Percentiles rank a stretch among this genome's conserved stretches.
These are phyloP conservation scores for Leptogaster cylindrica DNA, from an alignment of 2,888 invertebrate species.

Conservation along the genomic window DNA sequence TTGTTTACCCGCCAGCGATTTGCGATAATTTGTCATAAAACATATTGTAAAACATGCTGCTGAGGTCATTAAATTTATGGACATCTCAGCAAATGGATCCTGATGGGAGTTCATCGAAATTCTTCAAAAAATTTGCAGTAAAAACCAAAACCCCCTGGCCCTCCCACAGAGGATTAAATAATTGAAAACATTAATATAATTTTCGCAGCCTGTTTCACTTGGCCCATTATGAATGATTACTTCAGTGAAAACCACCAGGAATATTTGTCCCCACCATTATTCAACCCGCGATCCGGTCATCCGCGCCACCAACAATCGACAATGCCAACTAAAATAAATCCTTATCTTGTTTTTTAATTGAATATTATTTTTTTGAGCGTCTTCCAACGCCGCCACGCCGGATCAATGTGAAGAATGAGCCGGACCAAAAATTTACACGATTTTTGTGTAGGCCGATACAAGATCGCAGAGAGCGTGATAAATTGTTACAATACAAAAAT, in stretches of 20 bases:
- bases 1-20: slow-evolving; percentile 33
- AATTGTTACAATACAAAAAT: slow-evolving; percentile 5
- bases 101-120: too few species aligned
- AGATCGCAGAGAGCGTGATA: slow-evolving; percentile 35
- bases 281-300: slow-evolving; percentile 20
- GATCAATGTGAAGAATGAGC: background rate
- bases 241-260: slow-evolving; percentile 21
- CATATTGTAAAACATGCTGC: slow-evolving; percentile 29
- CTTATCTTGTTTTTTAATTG: background rate
- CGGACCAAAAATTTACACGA: slow-evolving; percentile 2
- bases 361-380: background rate
- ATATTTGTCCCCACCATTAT: slow-evolving; percentile 37
- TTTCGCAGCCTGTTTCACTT: slow-evolving; percentile 41
- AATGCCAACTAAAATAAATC: slow-evolving; percentile 25
- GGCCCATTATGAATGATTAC: slow-evolving; percentile 42
- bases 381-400: background rate
- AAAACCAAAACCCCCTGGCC: too few species aligned
- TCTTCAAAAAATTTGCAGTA: too few species aligned
- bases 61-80: slow-evolving; percentile 33
- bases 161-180: background rate
- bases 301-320: slow-evolving; percentile 3
- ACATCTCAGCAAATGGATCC: slow-evolving; percentile 20
- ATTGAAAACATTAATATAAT: slow-evolving; percentile 42
- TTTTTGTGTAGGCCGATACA: slow-evolving; percentile 3
- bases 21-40: slow-evolving; percentile 39